Evolutionary conservation across 2,888 invertebrate genomes (phyloP), one percentile per base, ranked within the genome.

Genomic region (Tethea ocularis): DNA sequence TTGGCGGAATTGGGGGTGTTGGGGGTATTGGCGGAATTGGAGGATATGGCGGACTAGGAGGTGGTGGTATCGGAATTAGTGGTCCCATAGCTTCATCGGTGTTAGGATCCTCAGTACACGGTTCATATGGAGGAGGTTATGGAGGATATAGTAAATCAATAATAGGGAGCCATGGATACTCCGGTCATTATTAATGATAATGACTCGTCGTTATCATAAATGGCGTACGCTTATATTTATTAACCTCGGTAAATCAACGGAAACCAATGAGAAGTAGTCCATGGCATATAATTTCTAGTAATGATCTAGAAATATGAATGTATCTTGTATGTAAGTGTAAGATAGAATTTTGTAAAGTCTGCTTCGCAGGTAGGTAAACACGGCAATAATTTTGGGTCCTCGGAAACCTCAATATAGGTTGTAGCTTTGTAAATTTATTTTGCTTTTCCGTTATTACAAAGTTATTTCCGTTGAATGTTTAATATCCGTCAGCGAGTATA

Each of bases 1-100:
- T 69, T 6, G 33, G 61, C 23, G 26, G 64, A 13, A 10, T 52
- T 23, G 54, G 62, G 4, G 17, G 58, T 38, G 1, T 70, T 36
- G 66, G 59, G 5, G 68, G 61, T 1, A 5, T 53, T 0, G 60
- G 62, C 1, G 63, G 63, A 0, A 29, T 51, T 20, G 57, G 41
- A 36, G 56, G 8, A 17, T 61, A 52, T 52, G n/a, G n/a, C n/a
- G 24, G 24, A 15, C 13, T 59, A 46, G 8, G 29, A 0, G 17
- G 11, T 15, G 20, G 5, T 22, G 63, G 62, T 13, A 1, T 33
- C 33, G 63, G 59, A 6, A 56, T 57, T 15, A 53, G 52, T 24
- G 33, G 66, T 20, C 41, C 58, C 17, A 24, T 59, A 3, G 57
- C 62, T 33, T 57, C 53, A 38, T 62, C 57, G 20, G 60, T 59